A percentile compares a stretch with the other conserved stretches of the same genome.
Evolutionary conservation across 2,113 vertebrate species (phyloP).

Genomic region (Prunella himalayana): DNA sequence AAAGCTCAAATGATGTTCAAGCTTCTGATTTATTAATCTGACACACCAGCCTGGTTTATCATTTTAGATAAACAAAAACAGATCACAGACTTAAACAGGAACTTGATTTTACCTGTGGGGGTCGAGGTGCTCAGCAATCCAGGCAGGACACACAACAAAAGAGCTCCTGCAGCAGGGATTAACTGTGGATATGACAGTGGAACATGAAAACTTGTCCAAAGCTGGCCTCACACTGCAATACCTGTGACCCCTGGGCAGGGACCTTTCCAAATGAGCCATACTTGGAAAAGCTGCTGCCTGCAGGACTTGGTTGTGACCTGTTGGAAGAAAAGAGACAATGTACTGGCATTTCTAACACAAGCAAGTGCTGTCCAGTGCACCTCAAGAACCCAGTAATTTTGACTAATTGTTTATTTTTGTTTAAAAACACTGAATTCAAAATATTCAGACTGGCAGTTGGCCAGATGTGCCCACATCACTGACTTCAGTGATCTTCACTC

Average conservation of each 20-base stretch:
- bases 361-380: neutral
- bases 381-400: neutral
- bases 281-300: conserved; percentile 12
- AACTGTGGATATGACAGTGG: neutral
- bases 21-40: neutral
- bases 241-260: neutral
- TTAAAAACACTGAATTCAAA: neutral
- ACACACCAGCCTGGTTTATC: neutral
- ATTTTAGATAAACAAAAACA: neutral
- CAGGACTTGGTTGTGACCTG: rapidly evolving
- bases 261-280: neutral
- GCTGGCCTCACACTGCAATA: conserved; percentile 48
- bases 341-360: neutral
- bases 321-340: neutral
- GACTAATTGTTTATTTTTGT: neutral
- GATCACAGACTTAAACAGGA: neutral
- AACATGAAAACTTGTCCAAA: neutral
- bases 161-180: neutral
- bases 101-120: conserved; percentile 53
- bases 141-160: neutral
- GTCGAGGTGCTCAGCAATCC: neutral
- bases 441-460: neutral
- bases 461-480: neutral
- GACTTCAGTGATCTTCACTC: neutral
- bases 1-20: neutral